These are phyloP conservation scores for Hesperia comma DNA, from an alignment of 2,888 invertebrate species.

Conservation along the genomic window DNA sequence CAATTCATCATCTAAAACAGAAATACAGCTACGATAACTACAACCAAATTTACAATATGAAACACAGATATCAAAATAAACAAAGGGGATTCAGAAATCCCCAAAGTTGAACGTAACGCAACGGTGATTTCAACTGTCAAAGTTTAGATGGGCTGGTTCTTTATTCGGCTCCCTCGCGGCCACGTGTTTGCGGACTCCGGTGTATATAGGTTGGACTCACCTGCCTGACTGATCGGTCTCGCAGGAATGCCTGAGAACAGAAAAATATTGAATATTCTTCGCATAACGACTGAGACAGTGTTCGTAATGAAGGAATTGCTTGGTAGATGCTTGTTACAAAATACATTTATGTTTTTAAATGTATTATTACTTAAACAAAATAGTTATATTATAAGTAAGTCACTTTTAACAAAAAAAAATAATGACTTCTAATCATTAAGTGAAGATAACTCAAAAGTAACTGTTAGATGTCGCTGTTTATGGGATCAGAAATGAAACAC, in stretches of 20 bases:
- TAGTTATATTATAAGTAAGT: no score
- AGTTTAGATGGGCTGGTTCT: slow-evolving; percentile 28
- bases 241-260: neutral
- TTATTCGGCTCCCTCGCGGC: slow-evolving; percentile 21
- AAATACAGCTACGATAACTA: no score
- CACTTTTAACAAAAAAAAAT: no score
- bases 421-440: no score
- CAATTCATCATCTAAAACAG: no score
- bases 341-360: no score
- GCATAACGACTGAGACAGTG: neutral
- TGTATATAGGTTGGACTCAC: slow-evolving; percentile 31
- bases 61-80: slow-evolving; percentile 12
- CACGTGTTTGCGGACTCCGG: slow-evolving; percentile 14
- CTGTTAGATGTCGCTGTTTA: no score
- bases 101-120: slow-evolving; percentile 5
- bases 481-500: no score
- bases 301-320: neutral
- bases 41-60: neutral
- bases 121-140: slow-evolving; percentile 34
- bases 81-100: slow-evolving; percentile 20
- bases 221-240: slow-evolving; percentile 33
- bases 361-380: no score
- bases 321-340: no score
- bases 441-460: no score
- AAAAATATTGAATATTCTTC: slow-evolving; percentile 9